phyloP scores from a whole-genome alignment of 35 echinoderm and acorn worm genomes.

The Patiria miniata region DNA sequence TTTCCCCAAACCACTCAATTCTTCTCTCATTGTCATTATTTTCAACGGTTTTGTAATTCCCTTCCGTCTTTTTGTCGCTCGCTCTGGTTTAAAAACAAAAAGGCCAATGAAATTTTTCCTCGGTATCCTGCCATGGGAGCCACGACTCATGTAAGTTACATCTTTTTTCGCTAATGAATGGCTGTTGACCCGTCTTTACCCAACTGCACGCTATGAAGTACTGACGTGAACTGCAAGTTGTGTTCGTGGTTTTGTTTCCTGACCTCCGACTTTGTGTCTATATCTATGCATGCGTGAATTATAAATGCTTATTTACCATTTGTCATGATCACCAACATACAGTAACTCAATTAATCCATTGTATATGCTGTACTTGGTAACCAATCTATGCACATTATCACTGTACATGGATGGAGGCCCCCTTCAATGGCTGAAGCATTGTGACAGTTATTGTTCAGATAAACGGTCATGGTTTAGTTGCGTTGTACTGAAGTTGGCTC shows the following conservation, averaged over 20 bases:
- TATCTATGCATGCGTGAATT: not conserved
- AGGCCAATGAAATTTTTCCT: conserved; percentile 16
- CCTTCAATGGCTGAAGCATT: no score
- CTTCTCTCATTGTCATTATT: not conserved
- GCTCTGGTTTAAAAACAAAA: not conserved
- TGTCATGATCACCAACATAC: not conserved
- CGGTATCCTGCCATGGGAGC: conserved; percentile 20
- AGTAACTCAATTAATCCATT: conserved; percentile 2
- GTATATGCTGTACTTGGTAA: no score
- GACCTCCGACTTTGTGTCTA: not conserved
- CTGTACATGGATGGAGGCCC: no score
- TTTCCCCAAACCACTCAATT: not conserved
- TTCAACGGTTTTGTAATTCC: no score
- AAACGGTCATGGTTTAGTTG: no score
- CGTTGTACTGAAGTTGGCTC: no score
- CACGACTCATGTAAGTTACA: conserved; percentile 35
- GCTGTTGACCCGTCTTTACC: not conserved
- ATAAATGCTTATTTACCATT: not conserved
- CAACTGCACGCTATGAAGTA: conserved; percentile 27
- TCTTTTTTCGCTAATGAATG: not conserved
- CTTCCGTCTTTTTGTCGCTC: no score
- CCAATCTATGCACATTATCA: no score
- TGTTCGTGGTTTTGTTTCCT: not conserved
- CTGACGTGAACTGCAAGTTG: conserved; percentile 27
- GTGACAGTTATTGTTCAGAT: no score